Evolutionary conservation across 2,888 invertebrate genomes (phyloP).

Genomic region (Noctua janthina): DNA sequence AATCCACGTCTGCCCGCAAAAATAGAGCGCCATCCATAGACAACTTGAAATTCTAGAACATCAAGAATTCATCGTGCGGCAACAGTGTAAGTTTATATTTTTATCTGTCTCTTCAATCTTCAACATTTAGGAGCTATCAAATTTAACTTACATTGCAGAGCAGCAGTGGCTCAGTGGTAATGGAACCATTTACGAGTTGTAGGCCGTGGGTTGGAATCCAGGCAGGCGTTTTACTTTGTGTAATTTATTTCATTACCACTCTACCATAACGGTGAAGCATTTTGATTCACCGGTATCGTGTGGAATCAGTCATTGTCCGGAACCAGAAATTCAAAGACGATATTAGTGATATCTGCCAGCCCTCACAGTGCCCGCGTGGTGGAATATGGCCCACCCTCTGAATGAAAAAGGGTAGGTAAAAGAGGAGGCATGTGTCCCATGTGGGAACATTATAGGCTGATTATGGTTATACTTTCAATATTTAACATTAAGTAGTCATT

Average conservation of each 20-base stretch:
- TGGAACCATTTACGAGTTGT: too few relatives aligned
- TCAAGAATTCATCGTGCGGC: constrained; percentile 28
- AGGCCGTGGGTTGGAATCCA: neutral
- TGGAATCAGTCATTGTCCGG: neutral
- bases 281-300: neutral
- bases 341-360: neutral
- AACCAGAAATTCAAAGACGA: neutral
- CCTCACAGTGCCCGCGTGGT: too few relatives aligned
- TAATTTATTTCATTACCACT: neutral
- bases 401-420: too few relatives aligned
- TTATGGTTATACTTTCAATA: neutral
- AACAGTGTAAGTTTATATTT: neutral
- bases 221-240: neutral
- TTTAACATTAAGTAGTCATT: neutral
- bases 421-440: too few relatives aligned
- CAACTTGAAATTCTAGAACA: constrained; percentile 26
- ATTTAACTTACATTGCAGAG: neutral
- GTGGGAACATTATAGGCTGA: too few relatives aligned
- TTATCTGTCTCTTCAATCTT: neutral
- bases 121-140: neutral
- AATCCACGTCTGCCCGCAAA: neutral
- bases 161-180: neutral
- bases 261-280: neutral
- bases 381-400: too few relatives aligned
- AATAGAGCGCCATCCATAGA: neutral